A percentile compares a stretch with the other conserved stretches of the same genome.
Conservation (phyloP, 2,888 invertebrate genomes). For the Cerastis leucographa region DNA sequence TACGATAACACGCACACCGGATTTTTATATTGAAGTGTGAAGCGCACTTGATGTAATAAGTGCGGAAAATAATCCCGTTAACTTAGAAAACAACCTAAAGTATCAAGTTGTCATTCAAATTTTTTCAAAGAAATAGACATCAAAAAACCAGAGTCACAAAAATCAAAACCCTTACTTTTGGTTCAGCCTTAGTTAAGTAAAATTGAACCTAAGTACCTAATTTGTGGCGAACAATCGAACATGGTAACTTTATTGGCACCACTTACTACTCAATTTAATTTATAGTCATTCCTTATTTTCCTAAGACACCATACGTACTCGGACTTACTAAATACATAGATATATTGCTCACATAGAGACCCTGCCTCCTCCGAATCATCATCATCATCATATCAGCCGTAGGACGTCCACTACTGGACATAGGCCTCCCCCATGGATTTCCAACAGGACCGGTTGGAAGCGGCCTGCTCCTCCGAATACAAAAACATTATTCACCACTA, state of each 20-base stretch:
- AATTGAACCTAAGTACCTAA: background rate
- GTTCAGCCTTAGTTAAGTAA: too few relatives aligned
- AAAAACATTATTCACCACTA: conserved; percentile 13
- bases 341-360: conserved; percentile 25
- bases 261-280: background rate
- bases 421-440: too few relatives aligned
- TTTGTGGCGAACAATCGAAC: background rate
- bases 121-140: background rate
- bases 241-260: background rate
- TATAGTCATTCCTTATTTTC: too few relatives aligned
- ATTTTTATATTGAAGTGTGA: too few relatives aligned
- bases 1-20: too few relatives aligned
- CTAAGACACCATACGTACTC: background rate
- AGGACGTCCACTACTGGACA: too few relatives aligned
- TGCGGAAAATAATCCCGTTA: background rate
- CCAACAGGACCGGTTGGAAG: too few relatives aligned
- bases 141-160: background rate
- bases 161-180: background rate
- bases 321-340: background rate
- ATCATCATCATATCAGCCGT: too few relatives aligned
- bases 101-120: background rate
- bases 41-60: background rate
- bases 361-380: background rate
- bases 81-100: background rate
- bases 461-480: background rate